phyloP scores from a whole-genome alignment of 2,113 vertebrate genomes.

The Psammodynastes pulverulentus region DNA sequence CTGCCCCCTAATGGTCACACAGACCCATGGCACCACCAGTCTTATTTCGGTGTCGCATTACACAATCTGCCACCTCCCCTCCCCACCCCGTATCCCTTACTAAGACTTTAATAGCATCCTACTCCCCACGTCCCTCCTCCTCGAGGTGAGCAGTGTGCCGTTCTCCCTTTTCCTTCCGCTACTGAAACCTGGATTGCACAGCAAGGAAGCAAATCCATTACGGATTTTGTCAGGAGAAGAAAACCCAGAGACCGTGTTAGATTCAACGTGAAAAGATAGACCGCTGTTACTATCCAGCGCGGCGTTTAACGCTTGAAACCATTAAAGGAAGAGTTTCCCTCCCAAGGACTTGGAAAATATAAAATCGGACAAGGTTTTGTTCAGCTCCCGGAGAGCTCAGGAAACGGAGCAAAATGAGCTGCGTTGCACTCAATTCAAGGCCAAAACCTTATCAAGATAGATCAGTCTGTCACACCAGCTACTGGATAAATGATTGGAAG shows the following conservation, averaged over 20 bases:
- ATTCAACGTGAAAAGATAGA: background rate
- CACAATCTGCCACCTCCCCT: background rate
- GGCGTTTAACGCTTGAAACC: background rate
- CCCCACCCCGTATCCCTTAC: background rate
- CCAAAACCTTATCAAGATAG: background rate
- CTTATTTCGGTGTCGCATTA: background rate
- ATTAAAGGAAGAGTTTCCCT: background rate
- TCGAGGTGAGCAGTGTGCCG: background rate
- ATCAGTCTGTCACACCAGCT: too few relatives aligned
- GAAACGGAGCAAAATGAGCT: background rate
- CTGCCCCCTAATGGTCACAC: slow-evolving; percentile 6
- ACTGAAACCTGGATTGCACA: background rate
- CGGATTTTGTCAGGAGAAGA: background rate
- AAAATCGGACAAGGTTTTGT: background rate
- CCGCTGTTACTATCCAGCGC: too few relatives aligned
- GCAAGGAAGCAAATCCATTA: background rate
- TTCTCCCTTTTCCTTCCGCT: background rate
- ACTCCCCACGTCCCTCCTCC: background rate
- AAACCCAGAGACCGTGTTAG: background rate
- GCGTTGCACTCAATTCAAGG: background rate
- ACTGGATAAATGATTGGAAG: background rate
- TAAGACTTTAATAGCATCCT: background rate
- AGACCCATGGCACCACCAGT: background rate
- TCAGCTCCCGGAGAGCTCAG: background rate
- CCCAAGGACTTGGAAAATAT: background rate